Evolutionary conservation across 2,888 invertebrate species (phyloP).

Genomic region (Temnothorax unifasciatus): DNA sequence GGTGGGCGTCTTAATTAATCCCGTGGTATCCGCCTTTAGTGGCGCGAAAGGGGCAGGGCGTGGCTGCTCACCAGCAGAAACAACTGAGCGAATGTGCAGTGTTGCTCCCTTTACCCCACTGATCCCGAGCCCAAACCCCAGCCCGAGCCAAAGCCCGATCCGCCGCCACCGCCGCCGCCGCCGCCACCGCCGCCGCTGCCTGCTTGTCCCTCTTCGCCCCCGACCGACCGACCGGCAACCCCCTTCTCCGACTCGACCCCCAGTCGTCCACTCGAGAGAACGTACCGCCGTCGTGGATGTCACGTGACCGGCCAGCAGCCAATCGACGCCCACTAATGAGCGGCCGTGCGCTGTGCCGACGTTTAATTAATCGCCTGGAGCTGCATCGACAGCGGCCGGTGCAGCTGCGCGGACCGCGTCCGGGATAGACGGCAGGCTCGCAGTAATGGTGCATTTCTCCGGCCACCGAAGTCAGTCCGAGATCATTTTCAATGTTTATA

Average conservation of each 20-base stretch:
- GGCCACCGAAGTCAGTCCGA: neutral
- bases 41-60: slow-evolving; percentile 84
- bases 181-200: slow-evolving; percentile 33
- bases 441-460: neutral
- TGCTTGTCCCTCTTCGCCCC: slow-evolving; percentile 63
- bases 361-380: slow-evolving; percentile 74
- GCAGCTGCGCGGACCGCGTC: slow-evolving; percentile 52
- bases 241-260: slow-evolving; percentile 67
- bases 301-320: slow-evolving; percentile 81
- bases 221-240: slow-evolving; percentile 62
- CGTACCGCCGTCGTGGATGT: slow-evolving; percentile 68
- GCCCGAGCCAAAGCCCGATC: slow-evolving; percentile 47
- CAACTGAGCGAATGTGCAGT: slow-evolving; percentile 81
- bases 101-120: slow-evolving; percentile 73
- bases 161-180: slow-evolving; percentile 41
- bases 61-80: slow-evolving; percentile 85
- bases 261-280: slow-evolving; percentile 70
- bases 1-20: slow-evolving; percentile 86
- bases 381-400: slow-evolving; percentile 51
- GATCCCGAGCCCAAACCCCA: slow-evolving; percentile 55
- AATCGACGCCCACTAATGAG: slow-evolving; percentile 84
- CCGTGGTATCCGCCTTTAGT: slow-evolving; percentile 84
- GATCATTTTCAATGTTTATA: neutral
- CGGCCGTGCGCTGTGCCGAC: slow-evolving; percentile 67
- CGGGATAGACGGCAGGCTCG: slow-evolving; percentile 13